A percentile compares a stretch with the other conserved stretches of the same genome.
Conservation (phyloP, 2,888 invertebrate genomes). For the Nymphalis urticae region DNA sequence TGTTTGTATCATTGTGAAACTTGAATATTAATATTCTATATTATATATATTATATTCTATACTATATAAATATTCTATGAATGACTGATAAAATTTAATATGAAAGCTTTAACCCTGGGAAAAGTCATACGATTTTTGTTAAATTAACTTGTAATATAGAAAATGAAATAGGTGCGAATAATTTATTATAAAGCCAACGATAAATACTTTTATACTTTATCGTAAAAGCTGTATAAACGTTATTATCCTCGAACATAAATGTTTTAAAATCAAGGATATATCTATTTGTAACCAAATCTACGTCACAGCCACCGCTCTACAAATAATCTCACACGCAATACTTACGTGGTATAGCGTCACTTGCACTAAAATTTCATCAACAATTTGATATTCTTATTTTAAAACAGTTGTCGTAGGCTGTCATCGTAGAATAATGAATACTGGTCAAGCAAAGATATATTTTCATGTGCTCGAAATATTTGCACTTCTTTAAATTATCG, state of each 20-base stretch:
- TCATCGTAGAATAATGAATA: neutral
- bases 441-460: neutral
- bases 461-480: neutral
- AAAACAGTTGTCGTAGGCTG: neutral
- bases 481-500: neutral
- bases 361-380: neutral
- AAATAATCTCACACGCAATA: slow-evolving; percentile 20
- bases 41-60: too few species aligned
- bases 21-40: too few species aligned
- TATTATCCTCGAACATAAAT: slow-evolving; percentile 3
- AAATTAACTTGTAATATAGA: too few species aligned
- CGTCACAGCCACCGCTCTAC: slow-evolving; percentile 5
- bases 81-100: too few species aligned
- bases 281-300: slow-evolving; percentile 7
- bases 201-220: neutral
- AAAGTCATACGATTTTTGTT: too few species aligned
- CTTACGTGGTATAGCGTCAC: slow-evolving; percentile 9
- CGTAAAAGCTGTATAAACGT: neutral
- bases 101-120: too few species aligned
- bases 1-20: too few species aligned
- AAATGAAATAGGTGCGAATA: too few species aligned
- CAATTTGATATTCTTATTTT: neutral
- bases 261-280: slow-evolving; percentile 12
- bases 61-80: too few species aligned
- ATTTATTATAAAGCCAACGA: too few species aligned